Conservation (phyloP, 2,888 invertebrate genomes). For the Neocrepidodera transversa region DNA sequence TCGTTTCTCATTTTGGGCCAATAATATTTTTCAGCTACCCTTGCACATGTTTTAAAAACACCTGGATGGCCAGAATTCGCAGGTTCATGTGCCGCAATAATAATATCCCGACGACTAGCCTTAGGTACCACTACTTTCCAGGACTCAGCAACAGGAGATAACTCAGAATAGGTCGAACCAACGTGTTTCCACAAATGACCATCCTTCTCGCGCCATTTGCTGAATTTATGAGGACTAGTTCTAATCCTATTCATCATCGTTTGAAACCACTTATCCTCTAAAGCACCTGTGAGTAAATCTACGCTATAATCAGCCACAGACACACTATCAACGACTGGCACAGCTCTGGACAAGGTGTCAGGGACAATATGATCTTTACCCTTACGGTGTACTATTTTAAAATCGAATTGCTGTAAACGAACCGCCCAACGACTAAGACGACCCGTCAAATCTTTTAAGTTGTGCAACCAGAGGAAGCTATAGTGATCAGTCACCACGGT, state of each 20-base stretch:
- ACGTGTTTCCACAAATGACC: background rate
- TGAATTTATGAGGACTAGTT: background rate
- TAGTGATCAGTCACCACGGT: constrained; percentile 27
- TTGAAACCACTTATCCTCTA: background rate
- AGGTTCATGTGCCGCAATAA: background rate
- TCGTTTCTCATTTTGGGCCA: constrained; percentile 6
- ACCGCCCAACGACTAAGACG: background rate
- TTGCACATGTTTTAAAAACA: constrained; percentile 1
- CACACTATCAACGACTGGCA: background rate
- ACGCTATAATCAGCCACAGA: background rate
- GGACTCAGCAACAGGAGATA: background rate
- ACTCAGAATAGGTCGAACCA: background rate
- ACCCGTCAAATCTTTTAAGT: background rate
- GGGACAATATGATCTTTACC: background rate
- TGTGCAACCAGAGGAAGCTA: background rate
- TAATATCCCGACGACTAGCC: background rate
- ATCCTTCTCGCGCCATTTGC: background rate
- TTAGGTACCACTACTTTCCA: constrained; percentile 3
- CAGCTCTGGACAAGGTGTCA: background rate
- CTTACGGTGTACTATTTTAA: background rate
- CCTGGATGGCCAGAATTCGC: background rate
- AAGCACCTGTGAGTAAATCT: background rate
- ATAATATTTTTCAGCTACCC: constrained; percentile 1
- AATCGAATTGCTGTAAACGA: too few species aligned
- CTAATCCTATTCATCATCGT: background rate